A percentile compares a stretch with the other conserved stretches of the same genome.
These are phyloP conservation scores for Cheirogaleus medius DNA, from an alignment of 2,113 vertebrate genomes.

Conservation along the genomic window DNA sequence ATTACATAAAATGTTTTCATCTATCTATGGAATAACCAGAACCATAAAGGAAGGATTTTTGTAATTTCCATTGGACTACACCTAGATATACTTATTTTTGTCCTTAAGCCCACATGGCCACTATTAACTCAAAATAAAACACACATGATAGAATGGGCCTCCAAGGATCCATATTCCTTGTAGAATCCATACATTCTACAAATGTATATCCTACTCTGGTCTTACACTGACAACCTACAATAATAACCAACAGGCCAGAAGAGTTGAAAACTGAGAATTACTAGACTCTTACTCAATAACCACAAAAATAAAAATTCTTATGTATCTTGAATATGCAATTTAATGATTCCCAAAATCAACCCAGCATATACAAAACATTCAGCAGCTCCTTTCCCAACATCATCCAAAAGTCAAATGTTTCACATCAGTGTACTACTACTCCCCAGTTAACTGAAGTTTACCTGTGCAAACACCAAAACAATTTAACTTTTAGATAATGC, in stretches of 20 bases:
- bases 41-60: not conserved
- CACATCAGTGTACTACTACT: not conserved
- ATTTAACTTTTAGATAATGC: not conserved
- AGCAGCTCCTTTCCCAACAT: not conserved
- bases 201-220: not conserved
- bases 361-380: not conserved
- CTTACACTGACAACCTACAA: not conserved
- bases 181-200: too few species aligned
- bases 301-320: not conserved
- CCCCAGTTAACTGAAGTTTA: not conserved
- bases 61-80: not conserved
- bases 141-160: not conserved
- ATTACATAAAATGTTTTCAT: not conserved
- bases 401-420: not conserved
- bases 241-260: not conserved
- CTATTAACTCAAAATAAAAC: not conserved
- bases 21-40: not conserved
- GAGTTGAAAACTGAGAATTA: not conserved
- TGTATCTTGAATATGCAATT: not conserved
- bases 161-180: not conserved
- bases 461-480: not conserved
- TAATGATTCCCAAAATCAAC: conserved; percentile 20
- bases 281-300: not conserved
- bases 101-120: not conserved
- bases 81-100: not conserved